These are phyloP conservation scores for Campaea margaritaria DNA, from an alignment of 2,888 invertebrate genomes.

Conservation along the genomic window DNA sequence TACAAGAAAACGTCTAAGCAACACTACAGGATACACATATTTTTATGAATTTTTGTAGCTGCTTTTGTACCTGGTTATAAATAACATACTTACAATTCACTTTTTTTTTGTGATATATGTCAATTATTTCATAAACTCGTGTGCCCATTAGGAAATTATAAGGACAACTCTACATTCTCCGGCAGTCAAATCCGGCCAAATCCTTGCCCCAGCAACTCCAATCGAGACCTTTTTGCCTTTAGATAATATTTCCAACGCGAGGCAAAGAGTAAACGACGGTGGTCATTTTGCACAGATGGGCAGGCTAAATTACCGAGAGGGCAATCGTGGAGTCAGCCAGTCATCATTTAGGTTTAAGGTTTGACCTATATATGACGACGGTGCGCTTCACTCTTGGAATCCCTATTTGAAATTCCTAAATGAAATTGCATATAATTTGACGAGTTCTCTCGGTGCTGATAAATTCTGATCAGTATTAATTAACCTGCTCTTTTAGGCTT, in stretches of 20 bases:
- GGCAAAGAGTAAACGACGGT: slow-evolving; percentile 45
- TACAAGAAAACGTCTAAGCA: too few species aligned
- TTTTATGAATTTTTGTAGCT: too few species aligned
- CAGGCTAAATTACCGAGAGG: slow-evolving; percentile 46
- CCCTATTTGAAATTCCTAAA: background rate
- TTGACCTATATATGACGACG: slow-evolving; percentile 38
- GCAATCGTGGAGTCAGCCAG: slow-evolving; percentile 33
- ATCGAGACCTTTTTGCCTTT: slow-evolving; percentile 48
- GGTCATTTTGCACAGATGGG: slow-evolving; percentile 55
- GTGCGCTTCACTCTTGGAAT: background rate
- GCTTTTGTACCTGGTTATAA: too few species aligned
- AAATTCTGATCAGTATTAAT: background rate
- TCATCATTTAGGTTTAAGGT: slow-evolving; percentile 42
- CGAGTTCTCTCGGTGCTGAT: background rate
- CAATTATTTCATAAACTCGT: too few species aligned
- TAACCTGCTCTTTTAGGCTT: too few species aligned
- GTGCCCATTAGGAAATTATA: too few species aligned
- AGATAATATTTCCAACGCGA: slow-evolving; percentile 41
- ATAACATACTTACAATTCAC: too few species aligned
- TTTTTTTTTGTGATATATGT: too few species aligned
- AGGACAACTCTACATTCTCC: background rate
- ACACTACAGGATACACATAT: too few species aligned
- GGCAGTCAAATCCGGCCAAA: slow-evolving; percentile 12
- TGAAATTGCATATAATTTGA: slow-evolving; percentile 1
- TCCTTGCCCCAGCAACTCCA: slow-evolving; percentile 3